phyloP scores from a whole-genome alignment of 92 coral and sea anemone genomes.

The Porites lobata region DNA sequence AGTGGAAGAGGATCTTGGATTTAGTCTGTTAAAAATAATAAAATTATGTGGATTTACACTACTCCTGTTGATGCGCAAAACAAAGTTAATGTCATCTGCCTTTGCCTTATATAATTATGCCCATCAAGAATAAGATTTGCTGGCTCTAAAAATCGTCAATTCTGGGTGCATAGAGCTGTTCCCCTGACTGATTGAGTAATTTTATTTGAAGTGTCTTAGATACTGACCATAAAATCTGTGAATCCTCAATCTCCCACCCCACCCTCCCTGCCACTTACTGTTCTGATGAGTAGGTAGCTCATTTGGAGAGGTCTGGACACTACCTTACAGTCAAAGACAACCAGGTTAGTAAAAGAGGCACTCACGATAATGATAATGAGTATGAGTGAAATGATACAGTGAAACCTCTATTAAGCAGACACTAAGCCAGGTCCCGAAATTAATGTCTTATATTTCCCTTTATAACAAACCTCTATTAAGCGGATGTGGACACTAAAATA shows the following conservation, averaged over 20 bases:
- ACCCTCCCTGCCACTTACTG: slow-evolving; percentile 69
- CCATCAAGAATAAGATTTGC: not conserved
- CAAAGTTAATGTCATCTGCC: too few species aligned
- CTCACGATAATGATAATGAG: not conserved
- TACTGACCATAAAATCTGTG: slow-evolving; percentile 98
- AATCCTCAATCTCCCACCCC: slow-evolving; percentile 84
- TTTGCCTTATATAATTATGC: not conserved
- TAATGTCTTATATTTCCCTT: too few species aligned
- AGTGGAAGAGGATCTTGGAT: not conserved
- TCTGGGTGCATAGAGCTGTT: not conserved
- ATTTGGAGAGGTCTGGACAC: slow-evolving; percentile 99
- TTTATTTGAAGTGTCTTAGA: slow-evolving; percentile 94
- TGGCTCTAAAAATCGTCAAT: too few species aligned
- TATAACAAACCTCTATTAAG: too few species aligned
- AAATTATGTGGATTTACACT: too few species aligned
- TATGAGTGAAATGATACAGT: not conserved
- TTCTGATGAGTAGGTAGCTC: slow-evolving; percentile 98
- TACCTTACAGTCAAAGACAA: slow-evolving; percentile 99
- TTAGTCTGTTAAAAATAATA: too few species aligned
- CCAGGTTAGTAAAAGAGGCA: slow-evolving; percentile 79
- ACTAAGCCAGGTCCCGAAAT: too few species aligned
- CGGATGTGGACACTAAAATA: too few species aligned
- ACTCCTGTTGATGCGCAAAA: too few species aligned
- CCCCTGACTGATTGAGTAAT: slow-evolving; percentile 63
- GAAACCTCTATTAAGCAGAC: too few species aligned